Base-by-base conservation (phyloP, 2,797 vertebrate genomes). In the Periophthalmus magnuspinnatus region DNA sequence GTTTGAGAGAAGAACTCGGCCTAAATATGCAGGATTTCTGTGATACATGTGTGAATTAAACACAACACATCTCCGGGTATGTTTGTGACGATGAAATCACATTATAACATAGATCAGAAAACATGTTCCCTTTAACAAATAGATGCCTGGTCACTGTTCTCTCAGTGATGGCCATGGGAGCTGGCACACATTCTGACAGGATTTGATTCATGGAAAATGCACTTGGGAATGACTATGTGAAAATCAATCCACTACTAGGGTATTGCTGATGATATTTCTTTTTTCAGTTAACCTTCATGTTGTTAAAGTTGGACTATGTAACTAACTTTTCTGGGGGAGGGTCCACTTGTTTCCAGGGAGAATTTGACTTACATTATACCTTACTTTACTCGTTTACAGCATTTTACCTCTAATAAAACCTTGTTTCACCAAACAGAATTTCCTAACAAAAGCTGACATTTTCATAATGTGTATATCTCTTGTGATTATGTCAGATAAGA, bases 391-490 rank as follows among this genome's bases (percentile, higher is more conserved):
- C 2, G 17, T 58, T 17, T 22, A 28, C 55, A 59, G 17, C 9
- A 60, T 60, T 34, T 60, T 60, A 60, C 19, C 32, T 60, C 19
- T 34, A 61, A 16, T 21, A 13, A 38, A 36, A 41, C 28, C 6
- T 34, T 4, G 16, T 3, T 33, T 5, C 28, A 9, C 6, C 22
- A 47, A 24, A 24, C 38, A 45, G 38, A 45, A 41, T 6, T 11
- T 24, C 14, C 6, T 28, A 64, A 64, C 62, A 5, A 17, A 48
- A 47, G 16, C 41, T 47, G 62, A 48, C 62, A 48, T 47, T 64
- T 47, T 64, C 62, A 64, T 64, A 64, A 64, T 13, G 61, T 64
- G 11, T 24, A 64, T 17, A 47, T 64, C 61, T 64, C 61, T 47
- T 17, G 61, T 48, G 61, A 64, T 64, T 28, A 22, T 38, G 38